Base-by-base conservation (phyloP, 2,797 vertebrate genomes). In the Cynodonichthys magdalenae region DNA sequence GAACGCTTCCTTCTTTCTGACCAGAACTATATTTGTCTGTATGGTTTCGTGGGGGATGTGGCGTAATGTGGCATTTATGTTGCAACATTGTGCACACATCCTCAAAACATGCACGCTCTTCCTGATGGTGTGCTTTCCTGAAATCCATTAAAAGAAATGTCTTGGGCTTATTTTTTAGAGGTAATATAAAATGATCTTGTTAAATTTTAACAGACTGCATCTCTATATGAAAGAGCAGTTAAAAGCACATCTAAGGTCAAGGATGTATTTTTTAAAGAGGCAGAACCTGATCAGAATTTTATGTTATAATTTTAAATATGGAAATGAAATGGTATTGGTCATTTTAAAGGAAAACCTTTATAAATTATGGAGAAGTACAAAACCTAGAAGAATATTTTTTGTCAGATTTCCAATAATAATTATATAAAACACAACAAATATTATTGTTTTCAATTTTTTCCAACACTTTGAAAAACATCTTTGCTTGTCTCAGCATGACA, bases 61-160 rank as follows among this genome's bases (percentile, higher is more conserved):
- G 68, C 72, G 75, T 79, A 77, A 84, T 47, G 53, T 50, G 36
- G 39, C 48, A 17, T 31, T n/a, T 6, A 0, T 15, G 59, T 87
- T 72, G 76, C 82, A 52, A 84, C 64, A 75, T 17, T 10, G 48
- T 41, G 27, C 27, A 44, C 71, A 79, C 78, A 83, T 85, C 84
- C 85, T 80, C 61, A 83, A 80, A 85, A 71, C 39, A 60, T 60
- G 49, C 29, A 46, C 20, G 46, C 66, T 29, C 70, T 75, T 80
- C 71, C 53, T 29, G 59, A 42, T 51, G 18, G 18, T 44, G n/a
- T 71, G 29, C 59, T 64, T 28, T 66, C 39, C 53, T 64, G 19
- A 63, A 66, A 1, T 64, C 18, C 17, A 46, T n/a, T 15, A 36
- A 11, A 11, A 12, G 10, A 36, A 36, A 36, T 10, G 10, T 11